A percentile compares a stretch with the other conserved stretches of the same genome.
Conservation (phyloP, 2,888 invertebrate species). For the Empis stercorea region DNA sequence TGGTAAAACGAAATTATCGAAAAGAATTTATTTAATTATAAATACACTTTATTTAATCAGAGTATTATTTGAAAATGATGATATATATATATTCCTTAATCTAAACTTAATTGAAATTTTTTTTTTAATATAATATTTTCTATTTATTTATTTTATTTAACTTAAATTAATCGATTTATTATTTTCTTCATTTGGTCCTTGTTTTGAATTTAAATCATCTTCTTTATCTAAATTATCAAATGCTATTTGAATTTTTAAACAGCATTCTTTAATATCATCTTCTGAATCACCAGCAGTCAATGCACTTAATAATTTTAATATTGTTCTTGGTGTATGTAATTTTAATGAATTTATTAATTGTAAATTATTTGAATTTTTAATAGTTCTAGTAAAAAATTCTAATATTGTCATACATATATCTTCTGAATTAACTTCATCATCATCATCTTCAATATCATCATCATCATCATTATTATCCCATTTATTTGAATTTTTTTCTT, state of each 20-base stretch:
- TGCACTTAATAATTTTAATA: constrained; percentile 16
- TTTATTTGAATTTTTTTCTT: constrained; percentile 10
- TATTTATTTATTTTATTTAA: too few relatives aligned
- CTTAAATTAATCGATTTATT: too few relatives aligned
- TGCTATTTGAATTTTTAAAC: constrained; percentile 16
- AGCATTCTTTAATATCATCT: constrained; percentile 18
- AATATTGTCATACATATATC: constrained; percentile 22
- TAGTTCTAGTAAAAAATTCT: constrained; percentile 20
- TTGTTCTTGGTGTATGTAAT: constrained; percentile 14
- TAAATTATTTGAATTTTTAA: constrained; percentile 17
- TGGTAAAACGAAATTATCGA: too few relatives aligned
- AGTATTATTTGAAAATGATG: too few relatives aligned
- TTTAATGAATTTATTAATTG: constrained; percentile 15
- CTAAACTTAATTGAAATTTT: too few relatives aligned
- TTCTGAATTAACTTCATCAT: constrained; percentile 18
- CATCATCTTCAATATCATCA: constrained; percentile 16
- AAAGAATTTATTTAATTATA: too few relatives aligned
- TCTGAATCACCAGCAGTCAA: constrained; percentile 16
- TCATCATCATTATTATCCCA: constrained; percentile 14
- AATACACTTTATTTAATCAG: too few relatives aligned
- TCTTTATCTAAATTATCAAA: constrained; percentile 8
- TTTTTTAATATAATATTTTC: too few relatives aligned
- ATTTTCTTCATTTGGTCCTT: background rate
- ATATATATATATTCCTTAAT: too few relatives aligned
- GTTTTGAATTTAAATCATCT: background rate